These are phyloP conservation scores for Cordilura impudica DNA, from an alignment of 2,888 invertebrate genomes.

Conservation along the genomic window DNA sequence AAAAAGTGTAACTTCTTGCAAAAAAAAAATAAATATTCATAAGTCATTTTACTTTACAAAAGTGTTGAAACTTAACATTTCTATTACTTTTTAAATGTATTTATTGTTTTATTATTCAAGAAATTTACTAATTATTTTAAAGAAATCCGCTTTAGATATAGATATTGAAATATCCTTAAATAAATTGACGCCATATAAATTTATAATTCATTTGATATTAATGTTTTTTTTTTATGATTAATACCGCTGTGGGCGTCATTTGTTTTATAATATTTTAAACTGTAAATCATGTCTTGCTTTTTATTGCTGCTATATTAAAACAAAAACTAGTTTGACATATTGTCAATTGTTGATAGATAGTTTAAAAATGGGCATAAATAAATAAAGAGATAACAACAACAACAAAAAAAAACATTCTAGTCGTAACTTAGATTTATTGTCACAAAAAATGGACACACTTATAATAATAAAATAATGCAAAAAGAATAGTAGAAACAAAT, in stretches of 20 bases:
- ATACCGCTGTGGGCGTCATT: constrained; percentile 43
- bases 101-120: no score
- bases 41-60: no score
- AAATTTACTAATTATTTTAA: background rate
- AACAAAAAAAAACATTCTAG: background rate
- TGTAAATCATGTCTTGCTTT: constrained; percentile 39
- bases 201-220: background rate
- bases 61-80: no score
- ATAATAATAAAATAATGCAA: background rate
- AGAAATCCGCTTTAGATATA: background rate
- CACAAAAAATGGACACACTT: constrained; percentile 12
- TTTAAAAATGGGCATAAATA: background rate
- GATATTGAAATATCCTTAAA: background rate
- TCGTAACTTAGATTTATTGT: background rate
- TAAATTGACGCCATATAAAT: background rate
- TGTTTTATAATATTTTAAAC: constrained; percentile 21
- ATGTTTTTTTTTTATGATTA: background rate
- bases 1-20: no score
- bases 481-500: constrained; percentile 15
- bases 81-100: no score
- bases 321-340: constrained; percentile 41
- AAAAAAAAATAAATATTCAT: no score
- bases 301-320: background rate
- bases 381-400: no score
- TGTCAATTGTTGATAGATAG: constrained; percentile 54